A percentile compares a stretch with the other conserved stretches of the same genome.
phyloP scores from a whole-genome alignment of 1,140 invertebrate species.

The Tribolium madens region DNA sequence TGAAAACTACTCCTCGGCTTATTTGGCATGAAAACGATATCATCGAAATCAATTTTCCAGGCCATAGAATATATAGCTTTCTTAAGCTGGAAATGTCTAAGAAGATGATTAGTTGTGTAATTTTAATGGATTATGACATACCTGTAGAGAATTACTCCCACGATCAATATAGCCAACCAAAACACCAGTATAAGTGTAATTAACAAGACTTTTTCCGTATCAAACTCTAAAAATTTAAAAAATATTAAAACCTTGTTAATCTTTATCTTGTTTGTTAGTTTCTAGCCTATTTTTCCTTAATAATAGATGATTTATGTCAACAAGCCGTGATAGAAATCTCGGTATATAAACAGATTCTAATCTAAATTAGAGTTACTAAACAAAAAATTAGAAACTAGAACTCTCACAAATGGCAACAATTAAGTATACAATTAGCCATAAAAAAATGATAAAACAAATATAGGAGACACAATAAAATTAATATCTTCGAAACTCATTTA shows the following conservation, averaged over 20 bases:
- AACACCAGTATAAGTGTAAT: slow-evolving; percentile 53
- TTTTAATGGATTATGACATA: slow-evolving; percentile 39
- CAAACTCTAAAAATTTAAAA: slow-evolving; percentile 50
- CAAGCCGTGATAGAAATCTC: slow-evolving; percentile 24
- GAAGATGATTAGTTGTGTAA: slow-evolving; percentile 43
- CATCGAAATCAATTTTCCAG: slow-evolving; percentile 91
- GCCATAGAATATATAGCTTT: slow-evolving; percentile 95
- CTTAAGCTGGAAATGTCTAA: slow-evolving; percentile 91
- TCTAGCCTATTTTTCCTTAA: slow-evolving; percentile 32
- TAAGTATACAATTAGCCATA: too few relatives aligned
- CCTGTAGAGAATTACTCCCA: slow-evolving; percentile 54
- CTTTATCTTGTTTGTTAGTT: slow-evolving; percentile 6
- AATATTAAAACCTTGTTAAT: not conserved
- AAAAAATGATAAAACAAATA: too few relatives aligned
- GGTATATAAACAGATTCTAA: slow-evolving; percentile 26
- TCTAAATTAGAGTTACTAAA: slow-evolving; percentile 7
- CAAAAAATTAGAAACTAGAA: not conserved
- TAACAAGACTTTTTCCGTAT: slow-evolving; percentile 52
- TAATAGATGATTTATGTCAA: slow-evolving; percentile 15
- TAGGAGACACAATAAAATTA: too few relatives aligned
- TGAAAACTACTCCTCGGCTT: slow-evolving; percentile 61
- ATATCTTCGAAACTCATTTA: too few relatives aligned
- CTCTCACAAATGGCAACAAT: too few relatives aligned
- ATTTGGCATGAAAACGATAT: slow-evolving; percentile 71
- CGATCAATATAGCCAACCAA: slow-evolving; percentile 49